phyloP scores from a whole-genome alignment of 30 jellyfish, hydroid and myxozoan species.

The Turritopsis rubra region DNA sequence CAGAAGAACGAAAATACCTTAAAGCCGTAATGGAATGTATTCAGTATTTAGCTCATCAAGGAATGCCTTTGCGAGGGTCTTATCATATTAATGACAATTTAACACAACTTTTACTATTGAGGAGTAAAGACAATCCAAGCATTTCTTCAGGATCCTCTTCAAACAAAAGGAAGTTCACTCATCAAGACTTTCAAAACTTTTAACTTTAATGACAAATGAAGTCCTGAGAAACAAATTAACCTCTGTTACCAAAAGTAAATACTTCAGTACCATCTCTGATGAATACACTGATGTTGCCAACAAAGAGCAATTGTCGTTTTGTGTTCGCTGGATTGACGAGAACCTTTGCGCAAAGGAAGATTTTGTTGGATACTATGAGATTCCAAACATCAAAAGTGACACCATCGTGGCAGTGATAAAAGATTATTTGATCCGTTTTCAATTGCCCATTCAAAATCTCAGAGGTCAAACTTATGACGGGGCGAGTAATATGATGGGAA shows the following conservation, averaged over 20 bases:
- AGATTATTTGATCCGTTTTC: not conserved
- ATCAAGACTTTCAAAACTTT: conserved; percentile 34
- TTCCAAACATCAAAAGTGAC: too few relatives aligned
- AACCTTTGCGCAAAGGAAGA: too few relatives aligned
- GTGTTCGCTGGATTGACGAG: conserved; percentile 3
- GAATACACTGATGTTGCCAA: conserved; percentile 30
- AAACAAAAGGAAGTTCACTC: conserved; percentile 21
- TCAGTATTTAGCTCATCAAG: conserved; percentile 41
- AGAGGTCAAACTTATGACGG: too few relatives aligned
- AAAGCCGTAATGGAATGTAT: conserved; percentile 6
- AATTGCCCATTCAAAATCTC: not conserved
- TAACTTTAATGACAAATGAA: conserved; percentile 29
- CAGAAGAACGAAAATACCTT: not conserved
- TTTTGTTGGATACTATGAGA: too few relatives aligned
- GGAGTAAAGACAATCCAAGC: conserved; percentile 22
- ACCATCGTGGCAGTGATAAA: not conserved
- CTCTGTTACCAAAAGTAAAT: not conserved
- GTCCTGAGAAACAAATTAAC: conserved; percentile 14
- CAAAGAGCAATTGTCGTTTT: conserved; percentile 40
- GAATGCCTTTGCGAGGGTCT: conserved; percentile 33
- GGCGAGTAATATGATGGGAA: not conserved
- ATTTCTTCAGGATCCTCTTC: not conserved
- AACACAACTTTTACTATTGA: conserved; percentile 13
- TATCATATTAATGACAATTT: conserved; percentile 6
- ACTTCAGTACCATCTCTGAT: not conserved